Conservation (phyloP, 2,888 invertebrate species). For the Digitonthophagus gazella region DNA sequence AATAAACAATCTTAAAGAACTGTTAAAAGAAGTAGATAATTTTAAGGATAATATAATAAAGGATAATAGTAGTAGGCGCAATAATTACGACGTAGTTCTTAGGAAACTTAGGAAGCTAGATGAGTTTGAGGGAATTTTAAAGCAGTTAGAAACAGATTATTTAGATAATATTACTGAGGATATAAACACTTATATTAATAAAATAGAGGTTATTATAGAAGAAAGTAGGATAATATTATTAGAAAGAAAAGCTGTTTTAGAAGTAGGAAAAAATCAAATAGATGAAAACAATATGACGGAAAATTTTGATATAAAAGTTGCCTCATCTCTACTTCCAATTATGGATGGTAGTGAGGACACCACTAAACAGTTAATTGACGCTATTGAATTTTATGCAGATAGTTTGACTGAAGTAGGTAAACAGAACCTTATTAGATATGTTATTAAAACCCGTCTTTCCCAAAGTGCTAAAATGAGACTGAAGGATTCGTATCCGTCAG, state of each 20-base stretch:
- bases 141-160: background rate
- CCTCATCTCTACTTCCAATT: slow-evolving; percentile 4
- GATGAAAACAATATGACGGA: slow-evolving; percentile 7
- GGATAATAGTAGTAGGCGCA: slow-evolving; percentile 5
- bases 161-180: background rate
- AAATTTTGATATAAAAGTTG: slow-evolving; percentile 4
- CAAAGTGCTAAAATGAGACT: background rate
- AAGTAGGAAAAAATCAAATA: background rate
- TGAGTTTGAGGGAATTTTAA: slow-evolving; percentile 3
- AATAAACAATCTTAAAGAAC: background rate
- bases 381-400: background rate
- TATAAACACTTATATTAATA: slow-evolving; percentile 4
- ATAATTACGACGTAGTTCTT: background rate
- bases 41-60: slow-evolving; percentile 11
- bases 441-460: background rate
- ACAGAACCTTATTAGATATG: background rate
- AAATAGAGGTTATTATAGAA: background rate
- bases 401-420: background rate
- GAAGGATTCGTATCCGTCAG: background rate
- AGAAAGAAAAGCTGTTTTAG: background rate
- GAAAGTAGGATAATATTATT: background rate
- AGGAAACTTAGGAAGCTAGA: slow-evolving; percentile 6
- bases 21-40: slow-evolving; percentile 1
- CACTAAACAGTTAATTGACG: slow-evolving; percentile 7
- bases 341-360: slow-evolving; percentile 1